phyloP scores from a whole-genome alignment of 2,113 vertebrate species.

The Rhynchomys soricoides region DNA sequence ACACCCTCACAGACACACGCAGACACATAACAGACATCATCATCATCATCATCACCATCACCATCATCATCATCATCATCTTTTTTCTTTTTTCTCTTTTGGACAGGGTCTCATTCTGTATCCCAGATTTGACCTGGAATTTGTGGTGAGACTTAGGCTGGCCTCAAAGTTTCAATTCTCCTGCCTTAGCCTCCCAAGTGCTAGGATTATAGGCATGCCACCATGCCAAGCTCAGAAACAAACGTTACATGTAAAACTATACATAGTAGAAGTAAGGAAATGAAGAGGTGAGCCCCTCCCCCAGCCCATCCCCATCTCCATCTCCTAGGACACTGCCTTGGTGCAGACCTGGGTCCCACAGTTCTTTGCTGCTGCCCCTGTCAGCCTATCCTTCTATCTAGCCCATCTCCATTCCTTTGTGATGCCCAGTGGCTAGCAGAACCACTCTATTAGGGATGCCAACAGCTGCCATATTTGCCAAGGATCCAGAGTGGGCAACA shows the following conservation, averaged over 20 bases:
- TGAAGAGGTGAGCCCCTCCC: neutral
- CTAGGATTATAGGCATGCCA: neutral
- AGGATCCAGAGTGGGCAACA: neutral
- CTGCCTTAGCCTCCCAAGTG: neutral
- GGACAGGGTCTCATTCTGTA: neutral
- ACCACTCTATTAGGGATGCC: neutral
- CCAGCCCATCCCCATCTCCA: neutral
- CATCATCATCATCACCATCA: neutral
- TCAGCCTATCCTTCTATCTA: neutral
- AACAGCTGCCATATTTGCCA: neutral
- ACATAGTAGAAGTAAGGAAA: neutral
- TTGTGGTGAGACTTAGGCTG: neutral
- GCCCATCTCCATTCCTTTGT: neutral
- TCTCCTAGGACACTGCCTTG: neutral
- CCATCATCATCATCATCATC: neutral
- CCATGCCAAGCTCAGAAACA: neutral
- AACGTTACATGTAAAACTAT: neutral
- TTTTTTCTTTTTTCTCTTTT: neutral
- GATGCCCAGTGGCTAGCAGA: neutral
- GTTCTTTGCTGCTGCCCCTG: neutral
- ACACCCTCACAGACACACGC: neutral
- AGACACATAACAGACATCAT: neutral
- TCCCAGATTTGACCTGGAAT: neutral
- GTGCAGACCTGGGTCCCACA: neutral
- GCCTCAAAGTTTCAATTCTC: neutral